These are phyloP conservation scores for Melanchra persicariae DNA, from an alignment of 2,888 invertebrate genomes.

Conservation along the genomic window DNA sequence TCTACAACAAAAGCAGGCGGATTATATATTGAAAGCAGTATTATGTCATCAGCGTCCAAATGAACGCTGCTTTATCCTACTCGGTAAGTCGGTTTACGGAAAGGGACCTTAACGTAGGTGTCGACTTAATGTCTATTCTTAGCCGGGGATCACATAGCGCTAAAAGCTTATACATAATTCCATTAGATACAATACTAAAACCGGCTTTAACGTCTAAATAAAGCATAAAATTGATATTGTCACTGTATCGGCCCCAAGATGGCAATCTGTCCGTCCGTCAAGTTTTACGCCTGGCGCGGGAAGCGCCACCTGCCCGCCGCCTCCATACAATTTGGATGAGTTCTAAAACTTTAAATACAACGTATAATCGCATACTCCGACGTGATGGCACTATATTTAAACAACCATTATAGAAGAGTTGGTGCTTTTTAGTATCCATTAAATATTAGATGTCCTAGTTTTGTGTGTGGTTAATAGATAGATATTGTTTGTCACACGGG, in stretches of 20 bases:
- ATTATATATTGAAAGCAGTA: conserved; percentile 2
- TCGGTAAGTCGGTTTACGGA: conserved; percentile 7
- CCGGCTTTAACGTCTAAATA: conserved; percentile 58
- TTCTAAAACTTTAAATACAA: conserved; percentile 63
- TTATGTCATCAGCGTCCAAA: neutral
- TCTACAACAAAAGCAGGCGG: neutral
- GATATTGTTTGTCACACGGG: neutral
- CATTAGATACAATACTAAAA: conserved; percentile 56
- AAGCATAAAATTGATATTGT: conserved; percentile 63
- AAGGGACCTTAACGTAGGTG: conserved; percentile 15
- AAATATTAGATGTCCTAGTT: conserved; percentile 15
- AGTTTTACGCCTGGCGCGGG: conserved; percentile 61
- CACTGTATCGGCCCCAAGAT: conserved; percentile 52
- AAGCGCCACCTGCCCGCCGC: conserved; percentile 61
- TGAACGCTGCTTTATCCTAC: conserved; percentile 8
- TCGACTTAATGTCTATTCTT: conserved; percentile 29
- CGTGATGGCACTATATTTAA: conserved; percentile 38
- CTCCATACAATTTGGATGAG: conserved; percentile 68
- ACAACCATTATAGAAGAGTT: conserved; percentile 18
- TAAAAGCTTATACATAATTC: conserved; percentile 51
- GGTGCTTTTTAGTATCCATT: conserved; percentile 13
- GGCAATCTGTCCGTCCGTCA: conserved; percentile 62
- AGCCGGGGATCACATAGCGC: conserved; percentile 18
- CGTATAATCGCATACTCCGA: conserved; percentile 50
- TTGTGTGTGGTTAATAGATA: neutral